Evolutionary conservation across 2,888 invertebrate genomes (phyloP).

Genomic region (Pseudeuparius sepicola): DNA sequence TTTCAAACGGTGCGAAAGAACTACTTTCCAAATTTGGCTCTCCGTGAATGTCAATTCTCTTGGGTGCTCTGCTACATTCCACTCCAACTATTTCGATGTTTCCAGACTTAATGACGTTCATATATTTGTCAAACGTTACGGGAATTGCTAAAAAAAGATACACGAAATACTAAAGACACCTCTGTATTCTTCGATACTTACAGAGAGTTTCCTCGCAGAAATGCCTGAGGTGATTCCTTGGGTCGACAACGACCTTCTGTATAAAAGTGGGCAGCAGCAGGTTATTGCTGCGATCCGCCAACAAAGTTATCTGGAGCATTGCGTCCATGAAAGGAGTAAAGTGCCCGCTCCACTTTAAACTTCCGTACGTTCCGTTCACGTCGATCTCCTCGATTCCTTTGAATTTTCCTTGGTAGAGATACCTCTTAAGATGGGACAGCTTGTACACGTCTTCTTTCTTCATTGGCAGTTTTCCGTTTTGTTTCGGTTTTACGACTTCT

Average conservation of each 20-base stretch:
- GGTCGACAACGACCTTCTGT: slow-evolving; percentile 46
- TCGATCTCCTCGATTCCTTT: slow-evolving; percentile 42
- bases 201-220: no score
- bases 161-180: no score
- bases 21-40: slow-evolving; percentile 47
- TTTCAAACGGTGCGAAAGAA: slow-evolving; percentile 44
- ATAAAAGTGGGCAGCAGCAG: slow-evolving; percentile 50
- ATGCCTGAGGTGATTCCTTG: slow-evolving; percentile 39
- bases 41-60: slow-evolving; percentile 39
- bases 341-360: slow-evolving; percentile 47
- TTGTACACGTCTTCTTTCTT: slow-evolving; percentile 34
- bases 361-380: slow-evolving; percentile 35
- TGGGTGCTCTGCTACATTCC: slow-evolving; percentile 46
- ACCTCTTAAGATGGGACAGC: slow-evolving; percentile 44
- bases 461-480: slow-evolving; percentile 16
- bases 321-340: slow-evolving; percentile 63
- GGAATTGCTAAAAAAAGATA: slow-evolving; percentile 34
- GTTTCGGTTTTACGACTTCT: not conserved
- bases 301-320: slow-evolving; percentile 52
- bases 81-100: slow-evolving; percentile 52
- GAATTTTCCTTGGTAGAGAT: slow-evolving; percentile 44
- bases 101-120: slow-evolving; percentile 41
- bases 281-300: slow-evolving; percentile 38
- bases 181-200: no score
- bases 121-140: slow-evolving; percentile 35